These are phyloP conservation scores for Petaurus breviceps DNA, from an alignment of 2,113 vertebrate genomes.

Conservation along the genomic window DNA sequence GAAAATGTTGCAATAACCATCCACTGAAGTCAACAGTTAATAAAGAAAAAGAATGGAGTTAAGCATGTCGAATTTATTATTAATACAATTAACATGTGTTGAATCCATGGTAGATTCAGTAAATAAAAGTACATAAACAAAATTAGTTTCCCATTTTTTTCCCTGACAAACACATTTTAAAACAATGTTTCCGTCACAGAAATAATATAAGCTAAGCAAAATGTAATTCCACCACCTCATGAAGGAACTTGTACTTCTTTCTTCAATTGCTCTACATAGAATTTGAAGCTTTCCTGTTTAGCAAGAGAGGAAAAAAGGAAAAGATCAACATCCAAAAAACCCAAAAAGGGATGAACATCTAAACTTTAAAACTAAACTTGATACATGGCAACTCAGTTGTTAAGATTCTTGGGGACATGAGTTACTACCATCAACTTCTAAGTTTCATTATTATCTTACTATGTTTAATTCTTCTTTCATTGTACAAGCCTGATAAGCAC, in stretches of 20 bases:
- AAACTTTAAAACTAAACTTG: not conserved
- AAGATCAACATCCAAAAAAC: not conserved
- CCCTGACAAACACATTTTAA: constrained; percentile 63
- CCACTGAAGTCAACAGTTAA: not conserved
- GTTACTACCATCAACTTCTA: not conserved
- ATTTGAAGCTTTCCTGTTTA: constrained; percentile 89
- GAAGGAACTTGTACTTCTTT: constrained; percentile 59
- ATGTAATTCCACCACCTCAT: constrained; percentile 63
- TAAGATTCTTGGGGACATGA: not conserved
- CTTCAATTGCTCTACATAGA: constrained; percentile 88
- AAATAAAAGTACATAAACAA: constrained; percentile 41
- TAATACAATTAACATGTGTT: not conserved
- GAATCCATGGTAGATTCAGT: not conserved
- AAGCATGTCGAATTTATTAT: not conserved
- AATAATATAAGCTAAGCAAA: constrained; percentile 62
- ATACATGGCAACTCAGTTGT: not conserved
- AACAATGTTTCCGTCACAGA: constrained; percentile 65
- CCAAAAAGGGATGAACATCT: not conserved
- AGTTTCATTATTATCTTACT: not conserved
- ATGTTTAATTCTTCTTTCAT: not conserved
- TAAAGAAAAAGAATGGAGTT: not conserved
- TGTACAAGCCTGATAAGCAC: not conserved
- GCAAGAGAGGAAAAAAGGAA: constrained; percentile 49
- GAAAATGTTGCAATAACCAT: not conserved
- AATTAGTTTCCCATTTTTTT: constrained; percentile 58